Conservation (phyloP, 2,888 invertebrate genomes). For the Torymus aiolomorphi region DNA sequence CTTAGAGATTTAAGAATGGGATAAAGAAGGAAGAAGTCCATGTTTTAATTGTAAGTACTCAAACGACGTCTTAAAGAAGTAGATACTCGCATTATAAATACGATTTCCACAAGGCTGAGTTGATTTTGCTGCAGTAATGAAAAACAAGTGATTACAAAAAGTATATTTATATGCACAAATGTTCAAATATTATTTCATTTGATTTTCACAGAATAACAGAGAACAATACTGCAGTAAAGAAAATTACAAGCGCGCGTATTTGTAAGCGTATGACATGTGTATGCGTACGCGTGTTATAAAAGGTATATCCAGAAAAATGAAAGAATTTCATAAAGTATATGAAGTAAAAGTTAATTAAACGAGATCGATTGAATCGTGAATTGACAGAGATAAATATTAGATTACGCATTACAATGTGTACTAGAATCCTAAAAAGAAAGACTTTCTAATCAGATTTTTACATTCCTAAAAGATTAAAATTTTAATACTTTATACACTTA, state of each 20-base stretch:
- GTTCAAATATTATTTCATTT: constrained; percentile 32
- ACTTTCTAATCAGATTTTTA: no score
- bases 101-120: constrained; percentile 43
- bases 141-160: constrained; percentile 31
- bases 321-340: constrained; percentile 43
- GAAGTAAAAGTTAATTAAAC: constrained; percentile 36
- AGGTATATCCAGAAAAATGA: constrained; percentile 1
- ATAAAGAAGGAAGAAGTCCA: constrained; percentile 56
- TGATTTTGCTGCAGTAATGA: constrained; percentile 43
- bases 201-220: constrained; percentile 1
- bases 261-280: constrained; percentile 4
- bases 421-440: neutral
- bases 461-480: neutral
- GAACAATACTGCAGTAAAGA: constrained; percentile 27
- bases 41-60: constrained; percentile 54
- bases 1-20: constrained; percentile 59
- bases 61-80: constrained; percentile 39
- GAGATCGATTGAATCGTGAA: constrained; percentile 24
- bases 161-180: constrained; percentile 28
- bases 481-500: neutral
- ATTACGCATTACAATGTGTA: neutral
- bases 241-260: constrained; percentile 15
- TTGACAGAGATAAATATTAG: neutral
- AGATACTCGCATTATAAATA: constrained; percentile 45
- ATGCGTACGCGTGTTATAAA: constrained; percentile 14